Conservation (phyloP, 2,113 vertebrate genomes). For the Macquaria ambigua region DNA sequence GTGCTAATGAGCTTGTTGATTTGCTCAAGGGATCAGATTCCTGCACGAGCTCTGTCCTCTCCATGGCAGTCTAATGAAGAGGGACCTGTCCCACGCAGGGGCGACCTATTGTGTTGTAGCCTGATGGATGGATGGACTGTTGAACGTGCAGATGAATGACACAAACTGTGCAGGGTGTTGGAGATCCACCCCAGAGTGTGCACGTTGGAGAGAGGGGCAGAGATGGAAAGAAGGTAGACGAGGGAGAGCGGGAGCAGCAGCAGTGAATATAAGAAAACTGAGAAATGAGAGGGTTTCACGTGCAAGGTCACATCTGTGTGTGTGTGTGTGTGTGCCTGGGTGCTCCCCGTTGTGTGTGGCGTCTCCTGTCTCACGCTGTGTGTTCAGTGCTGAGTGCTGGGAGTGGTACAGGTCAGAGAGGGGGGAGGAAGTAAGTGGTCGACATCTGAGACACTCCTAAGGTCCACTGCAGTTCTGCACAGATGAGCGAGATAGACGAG, state of each 20-base stretch:
- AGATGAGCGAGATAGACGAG: not conserved
- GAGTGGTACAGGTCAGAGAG: constrained; percentile 33
- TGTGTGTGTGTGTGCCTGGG: not conserved
- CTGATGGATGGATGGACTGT: constrained; percentile 67
- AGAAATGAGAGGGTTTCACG: not conserved
- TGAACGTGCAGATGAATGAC: constrained; percentile 25
- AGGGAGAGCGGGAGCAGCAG: not conserved
- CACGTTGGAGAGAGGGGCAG: not conserved
- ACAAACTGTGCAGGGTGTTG: not conserved
- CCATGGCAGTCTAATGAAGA: constrained; percentile 63
- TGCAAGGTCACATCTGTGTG: not conserved
- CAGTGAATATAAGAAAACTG: not conserved
- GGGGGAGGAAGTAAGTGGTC: constrained; percentile 19
- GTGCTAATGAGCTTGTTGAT: constrained; percentile 36
- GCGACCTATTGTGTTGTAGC: constrained; percentile 59
- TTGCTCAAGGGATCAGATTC: constrained; percentile 63
- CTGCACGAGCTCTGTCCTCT: constrained; percentile 55
- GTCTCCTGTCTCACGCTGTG: constrained; percentile 8
- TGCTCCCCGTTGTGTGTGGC: constrained; percentile 4
- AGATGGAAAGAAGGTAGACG: not conserved
- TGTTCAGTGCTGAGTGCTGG: constrained; percentile 39
- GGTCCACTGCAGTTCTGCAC: constrained; percentile 13
- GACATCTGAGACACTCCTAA: constrained; percentile 49
- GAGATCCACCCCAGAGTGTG: not conserved
- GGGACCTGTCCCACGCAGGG: constrained; percentile 50